Percentiles rank a stretch among this genome's conserved stretches.
phyloP scores from a whole-genome alignment of 1,140 invertebrate genomes.

The Orius insidiosus region DNA sequence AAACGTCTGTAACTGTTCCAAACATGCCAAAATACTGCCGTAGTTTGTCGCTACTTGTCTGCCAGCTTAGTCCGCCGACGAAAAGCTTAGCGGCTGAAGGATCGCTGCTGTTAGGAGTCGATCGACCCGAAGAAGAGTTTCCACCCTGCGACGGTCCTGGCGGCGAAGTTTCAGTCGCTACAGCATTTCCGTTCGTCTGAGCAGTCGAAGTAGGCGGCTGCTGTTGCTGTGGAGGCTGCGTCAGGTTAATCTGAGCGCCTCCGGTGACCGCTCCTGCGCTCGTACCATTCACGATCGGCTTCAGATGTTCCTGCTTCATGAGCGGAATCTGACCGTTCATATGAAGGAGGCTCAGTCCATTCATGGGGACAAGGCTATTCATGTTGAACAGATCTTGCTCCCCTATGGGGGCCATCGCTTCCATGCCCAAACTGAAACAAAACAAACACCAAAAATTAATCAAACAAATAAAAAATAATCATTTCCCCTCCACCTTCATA shows the following conservation, averaged over 20 bases:
- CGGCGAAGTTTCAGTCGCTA: slow-evolving; percentile 32
- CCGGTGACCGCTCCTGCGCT: slow-evolving; percentile 1
- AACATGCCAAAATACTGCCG: slow-evolving; percentile 83
- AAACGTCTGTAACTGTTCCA: slow-evolving; percentile 75
- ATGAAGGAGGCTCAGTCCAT: slow-evolving; percentile 17
- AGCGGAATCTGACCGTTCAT: slow-evolving; percentile 18
- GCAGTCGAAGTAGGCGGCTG: slow-evolving; percentile 33
- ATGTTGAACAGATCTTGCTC: slow-evolving; percentile 21
- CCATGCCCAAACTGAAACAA: slow-evolving; percentile 22
- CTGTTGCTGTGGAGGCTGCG: slow-evolving; percentile 19
- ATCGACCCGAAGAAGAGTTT: slow-evolving; percentile 24
- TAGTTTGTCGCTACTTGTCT: slow-evolving; percentile 76
- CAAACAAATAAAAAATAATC: background rate
- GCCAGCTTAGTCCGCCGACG: slow-evolving; percentile 79
- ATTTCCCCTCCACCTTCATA: background rate
- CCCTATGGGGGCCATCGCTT: slow-evolving; percentile 20
- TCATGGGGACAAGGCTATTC: slow-evolving; percentile 17
- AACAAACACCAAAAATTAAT: slow-evolving; percentile 5
- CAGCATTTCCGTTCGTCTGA: slow-evolving; percentile 71
- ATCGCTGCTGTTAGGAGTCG: slow-evolving; percentile 29
- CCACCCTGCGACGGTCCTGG: slow-evolving; percentile 19
- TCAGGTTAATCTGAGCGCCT: slow-evolving; percentile 9
- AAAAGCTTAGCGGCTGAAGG: slow-evolving; percentile 77
- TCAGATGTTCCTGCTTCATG: slow-evolving; percentile 14
- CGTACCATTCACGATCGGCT: slow-evolving; percentile 9